A percentile compares a stretch with the other conserved stretches of the same genome.
phyloP scores from a whole-genome alignment of 1,140 invertebrate genomes.

The Doryteuthis pealeii region DNA sequence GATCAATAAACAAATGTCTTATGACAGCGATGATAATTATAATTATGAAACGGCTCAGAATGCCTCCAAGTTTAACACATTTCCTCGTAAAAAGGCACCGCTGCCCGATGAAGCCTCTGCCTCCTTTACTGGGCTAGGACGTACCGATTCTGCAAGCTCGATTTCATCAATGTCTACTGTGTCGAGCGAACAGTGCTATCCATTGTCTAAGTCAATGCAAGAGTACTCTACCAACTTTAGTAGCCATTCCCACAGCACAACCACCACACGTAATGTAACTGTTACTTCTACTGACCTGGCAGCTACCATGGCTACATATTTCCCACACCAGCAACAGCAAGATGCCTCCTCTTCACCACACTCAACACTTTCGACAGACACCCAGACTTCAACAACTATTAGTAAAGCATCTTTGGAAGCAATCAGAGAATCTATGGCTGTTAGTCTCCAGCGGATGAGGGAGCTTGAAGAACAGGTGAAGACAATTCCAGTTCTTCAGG shows the following conservation, averaged over 20 bases:
- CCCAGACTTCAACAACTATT: constrained; percentile 12
- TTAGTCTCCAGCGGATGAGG: constrained; percentile 74
- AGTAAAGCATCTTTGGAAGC: constrained; percentile 32
- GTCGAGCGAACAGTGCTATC: constrained; percentile 34
- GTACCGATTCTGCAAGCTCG: constrained; percentile 48
- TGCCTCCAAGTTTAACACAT: constrained; percentile 37
- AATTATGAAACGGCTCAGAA: constrained; percentile 27
- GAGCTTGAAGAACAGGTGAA: constrained; percentile 85
- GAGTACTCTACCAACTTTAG: constrained; percentile 8
- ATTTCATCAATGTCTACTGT: constrained; percentile 50
- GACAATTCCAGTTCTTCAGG: constrained; percentile 78
- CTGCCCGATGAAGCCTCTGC: constrained; percentile 18
- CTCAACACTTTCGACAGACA: background rate
- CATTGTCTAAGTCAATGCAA: constrained; percentile 17
- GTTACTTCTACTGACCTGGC: constrained; percentile 49
- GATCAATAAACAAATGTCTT: constrained; percentile 20
- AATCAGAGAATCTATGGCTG: constrained; percentile 72
- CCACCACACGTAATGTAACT: constrained; percentile 28
- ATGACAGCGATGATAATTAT: constrained; percentile 41
- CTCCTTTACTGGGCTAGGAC: constrained; percentile 28
- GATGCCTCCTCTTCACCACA: constrained; percentile 31
- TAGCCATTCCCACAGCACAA: constrained; percentile 8
- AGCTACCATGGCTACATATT: constrained; percentile 45
- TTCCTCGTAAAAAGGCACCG: constrained; percentile 24
- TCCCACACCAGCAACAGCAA: constrained; percentile 27